These are phyloP conservation scores for Atlantisia rogersi DNA, from an alignment of 2,113 vertebrate species.

Conservation along the genomic window DNA sequence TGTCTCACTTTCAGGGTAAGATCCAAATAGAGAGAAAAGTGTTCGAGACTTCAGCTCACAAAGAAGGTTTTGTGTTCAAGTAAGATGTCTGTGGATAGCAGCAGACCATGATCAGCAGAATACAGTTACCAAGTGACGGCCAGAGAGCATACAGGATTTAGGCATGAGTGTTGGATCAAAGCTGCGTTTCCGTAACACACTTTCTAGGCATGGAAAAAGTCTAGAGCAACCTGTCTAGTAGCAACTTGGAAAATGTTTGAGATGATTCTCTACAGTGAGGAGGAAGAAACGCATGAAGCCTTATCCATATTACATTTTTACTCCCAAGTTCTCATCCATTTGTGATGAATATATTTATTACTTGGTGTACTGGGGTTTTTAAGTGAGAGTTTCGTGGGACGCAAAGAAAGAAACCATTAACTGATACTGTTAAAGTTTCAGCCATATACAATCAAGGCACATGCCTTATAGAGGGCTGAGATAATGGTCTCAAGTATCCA, in stretches of 20 bases:
- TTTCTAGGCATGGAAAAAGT: not conserved
- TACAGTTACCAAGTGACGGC: not conserved
- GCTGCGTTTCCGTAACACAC: not conserved
- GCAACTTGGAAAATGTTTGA: not conserved
- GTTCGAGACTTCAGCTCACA: not conserved
- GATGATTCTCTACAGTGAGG: not conserved
- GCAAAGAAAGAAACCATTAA: accelerated
- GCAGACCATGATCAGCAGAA: not conserved
- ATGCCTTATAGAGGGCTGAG: not conserved
- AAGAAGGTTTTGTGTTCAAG: not conserved
- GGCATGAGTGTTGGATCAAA: not conserved
- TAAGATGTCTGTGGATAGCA: not conserved
- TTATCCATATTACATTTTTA: not conserved
- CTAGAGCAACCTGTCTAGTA: not conserved
- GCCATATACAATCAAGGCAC: not conserved
- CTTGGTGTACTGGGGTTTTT: not conserved
- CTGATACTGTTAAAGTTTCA: not conserved
- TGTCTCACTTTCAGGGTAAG: not conserved
- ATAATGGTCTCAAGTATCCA: not conserved
- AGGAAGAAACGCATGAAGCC: not conserved
- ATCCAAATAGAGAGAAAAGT: not conserved
- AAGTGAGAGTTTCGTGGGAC: not conserved
- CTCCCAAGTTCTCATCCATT: not conserved
- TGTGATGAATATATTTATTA: not conserved
- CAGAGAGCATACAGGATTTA: not conserved